Evolutionary conservation across 2,113 vertebrate species (phyloP).

Genomic region (Bufo bufo): DNA sequence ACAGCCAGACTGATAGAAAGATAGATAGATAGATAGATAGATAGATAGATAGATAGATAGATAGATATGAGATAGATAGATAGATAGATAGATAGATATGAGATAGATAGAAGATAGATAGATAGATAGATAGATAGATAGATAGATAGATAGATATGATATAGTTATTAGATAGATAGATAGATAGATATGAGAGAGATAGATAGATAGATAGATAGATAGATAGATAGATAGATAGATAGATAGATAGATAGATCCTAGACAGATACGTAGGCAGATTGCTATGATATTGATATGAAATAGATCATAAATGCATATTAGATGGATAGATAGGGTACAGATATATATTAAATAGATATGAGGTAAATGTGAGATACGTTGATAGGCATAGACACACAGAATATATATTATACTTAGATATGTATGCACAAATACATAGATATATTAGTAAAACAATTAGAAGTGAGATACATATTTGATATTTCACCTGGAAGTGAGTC

Average conservation of each 20-base stretch:
- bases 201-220: background rate
- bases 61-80: background rate
- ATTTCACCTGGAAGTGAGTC: background rate
- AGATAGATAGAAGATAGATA: background rate
- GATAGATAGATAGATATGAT: background rate
- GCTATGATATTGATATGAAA: background rate
- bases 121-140: background rate
- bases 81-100: background rate
- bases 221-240: background rate
- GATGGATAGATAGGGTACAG: background rate
- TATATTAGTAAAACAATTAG: background rate
- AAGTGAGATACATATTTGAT: too few relatives aligned
- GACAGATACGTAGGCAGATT: background rate
- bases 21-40: background rate
- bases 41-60: background rate
- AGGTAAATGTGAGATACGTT: background rate
- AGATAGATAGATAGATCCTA: background rate
- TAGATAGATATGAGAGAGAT: background rate
- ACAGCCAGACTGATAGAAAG: background rate
- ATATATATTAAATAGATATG: background rate
- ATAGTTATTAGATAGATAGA: background rate
- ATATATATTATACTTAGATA: background rate
- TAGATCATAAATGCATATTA: background rate
- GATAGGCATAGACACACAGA: background rate
- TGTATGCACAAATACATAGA: background rate